Base-by-base conservation (phyloP, 2,888 invertebrate genomes). In the Scaptomyza tumidula region DNA sequence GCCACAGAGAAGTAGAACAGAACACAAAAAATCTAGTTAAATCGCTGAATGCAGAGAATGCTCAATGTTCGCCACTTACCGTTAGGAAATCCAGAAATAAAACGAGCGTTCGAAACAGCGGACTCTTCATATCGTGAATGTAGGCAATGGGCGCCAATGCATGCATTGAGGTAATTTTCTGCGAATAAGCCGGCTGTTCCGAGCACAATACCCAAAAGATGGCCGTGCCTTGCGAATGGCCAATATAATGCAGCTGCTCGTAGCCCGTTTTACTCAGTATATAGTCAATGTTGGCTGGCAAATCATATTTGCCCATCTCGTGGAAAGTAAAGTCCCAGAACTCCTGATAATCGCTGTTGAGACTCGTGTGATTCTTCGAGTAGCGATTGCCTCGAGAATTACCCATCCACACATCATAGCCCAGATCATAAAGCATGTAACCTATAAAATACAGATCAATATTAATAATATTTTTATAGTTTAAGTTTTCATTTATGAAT, bases 231-330 rank as follows among this genome's bases (percentile, higher is more conserved):
- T 94, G 91, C 0, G 97, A 97, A 90, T 97, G 96, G 0, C 97
- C 98, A 2, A 96, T 92, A 88, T 97, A 97, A 85, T 95, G 95
- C 0, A 98, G 88, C 64, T 94, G 93, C 16, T 93, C 85, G 53
- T 94, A 93, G 2, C 94, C 94, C 0, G 96, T 95, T 7, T 89
- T 78, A 5, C 91, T 88, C 7, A 95, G 90, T 27, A 95, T 93
- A 86, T 95, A 95, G 90, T 98, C 96, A 54, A 98, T 95, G 93
- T 95, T 96, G 0, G 96, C 94, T 0, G 98, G 97, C 52, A 98
- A 88, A 91, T 98, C 98, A 77, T 94, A 94, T 57, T 93, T 85
- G 0, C 95, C 96, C 93, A 95, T 95, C 90, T 96, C 95, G 78
- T 96, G 95, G 93, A 94, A 96, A 69, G 95, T 95, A 80, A 93